Evolutionary conservation across 2,113 vertebrate species (phyloP), one percentile per base, ranked within the genome.

Genomic region (Crocuta crocuta): DNA sequence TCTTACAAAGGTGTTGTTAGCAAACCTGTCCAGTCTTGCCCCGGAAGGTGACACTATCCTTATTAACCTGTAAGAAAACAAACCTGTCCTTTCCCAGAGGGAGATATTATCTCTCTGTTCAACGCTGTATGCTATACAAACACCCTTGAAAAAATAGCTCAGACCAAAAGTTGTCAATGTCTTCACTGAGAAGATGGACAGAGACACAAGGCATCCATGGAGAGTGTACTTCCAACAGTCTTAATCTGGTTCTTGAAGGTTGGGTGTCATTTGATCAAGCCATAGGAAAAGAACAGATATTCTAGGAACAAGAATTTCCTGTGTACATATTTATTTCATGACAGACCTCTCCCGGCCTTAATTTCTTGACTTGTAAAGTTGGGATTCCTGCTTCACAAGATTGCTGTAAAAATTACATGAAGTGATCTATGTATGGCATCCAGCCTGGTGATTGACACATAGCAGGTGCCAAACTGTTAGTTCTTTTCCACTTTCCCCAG

Each of bases 281-380:
- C 94, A 92, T 19, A 80, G 73, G 70, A 84, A 70, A 23, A 84
- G 45, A 93, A 79, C 4, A 7, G 2, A 58, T 65, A 81, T 88
- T 89, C 39, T 19, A 58, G 26, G 35, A 76, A n/a, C 65, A 82
- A 74, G 39, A 74, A 78, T 39, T 93, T 58, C 21, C 65, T 16
- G 16, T 66, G 16, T 9, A 48, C 15, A 3, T 78, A 66, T 81
- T 96, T 70, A 71, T 82, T 86, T 91, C 61, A 79, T 10, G 23
- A 43, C 3, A 23, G n/a, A 76, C 0, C 5, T 39, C 39, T 80
- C 15, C 58, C 16, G 15, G 1, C 24, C 19, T 43, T 24, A 66
- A 63, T 53, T 95, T 94, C 66, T 71, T 86, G 73, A 79, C 35
- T 86, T 91, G 13, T 91, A 70, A 91, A 91, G 24, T 11, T n/a